Evolutionary conservation across 2,113 vertebrate genomes (phyloP).

Genomic region (Cygnus atratus): DNA sequence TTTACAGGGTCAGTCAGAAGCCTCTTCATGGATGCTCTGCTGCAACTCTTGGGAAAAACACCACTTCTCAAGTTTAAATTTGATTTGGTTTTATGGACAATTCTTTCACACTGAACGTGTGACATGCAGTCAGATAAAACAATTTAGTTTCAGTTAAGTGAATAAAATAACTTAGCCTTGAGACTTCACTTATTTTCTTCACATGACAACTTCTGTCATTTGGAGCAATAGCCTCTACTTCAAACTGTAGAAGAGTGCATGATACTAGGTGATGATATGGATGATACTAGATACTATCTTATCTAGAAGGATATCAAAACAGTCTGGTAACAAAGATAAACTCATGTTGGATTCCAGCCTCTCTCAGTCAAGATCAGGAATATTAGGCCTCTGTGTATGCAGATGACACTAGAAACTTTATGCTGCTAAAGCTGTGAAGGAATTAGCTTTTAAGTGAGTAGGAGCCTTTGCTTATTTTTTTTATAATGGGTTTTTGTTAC

Average conservation of each 20-base stretch:
- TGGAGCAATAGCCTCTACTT: accelerated
- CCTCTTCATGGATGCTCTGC: background rate
- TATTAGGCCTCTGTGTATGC: background rate
- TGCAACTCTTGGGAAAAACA: background rate
- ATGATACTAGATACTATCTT: too few species aligned
- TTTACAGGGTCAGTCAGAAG: background rate
- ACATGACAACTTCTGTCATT: background rate
- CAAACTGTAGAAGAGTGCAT: background rate
- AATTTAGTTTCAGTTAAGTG: background rate
- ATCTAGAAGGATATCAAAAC: background rate
- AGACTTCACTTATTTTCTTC: background rate
- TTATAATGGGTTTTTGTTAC: background rate
- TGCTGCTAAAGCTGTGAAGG: accelerated
- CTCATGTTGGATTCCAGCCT: background rate
- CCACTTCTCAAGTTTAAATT: background rate
- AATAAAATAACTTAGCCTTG: background rate
- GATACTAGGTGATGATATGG: background rate
- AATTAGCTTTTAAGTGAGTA: background rate
- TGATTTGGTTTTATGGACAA: background rate
- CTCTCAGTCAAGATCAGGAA: background rate
- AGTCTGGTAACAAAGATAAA: background rate
- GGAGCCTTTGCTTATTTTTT: background rate
- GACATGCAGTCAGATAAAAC: background rate
- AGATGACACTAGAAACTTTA: background rate
- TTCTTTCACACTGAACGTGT: background rate